A percentile compares a stretch with the other conserved stretches of the same genome.
phyloP scores from a whole-genome alignment of 2,797 vertebrate genomes.

The Miopithecus talapoin region DNA sequence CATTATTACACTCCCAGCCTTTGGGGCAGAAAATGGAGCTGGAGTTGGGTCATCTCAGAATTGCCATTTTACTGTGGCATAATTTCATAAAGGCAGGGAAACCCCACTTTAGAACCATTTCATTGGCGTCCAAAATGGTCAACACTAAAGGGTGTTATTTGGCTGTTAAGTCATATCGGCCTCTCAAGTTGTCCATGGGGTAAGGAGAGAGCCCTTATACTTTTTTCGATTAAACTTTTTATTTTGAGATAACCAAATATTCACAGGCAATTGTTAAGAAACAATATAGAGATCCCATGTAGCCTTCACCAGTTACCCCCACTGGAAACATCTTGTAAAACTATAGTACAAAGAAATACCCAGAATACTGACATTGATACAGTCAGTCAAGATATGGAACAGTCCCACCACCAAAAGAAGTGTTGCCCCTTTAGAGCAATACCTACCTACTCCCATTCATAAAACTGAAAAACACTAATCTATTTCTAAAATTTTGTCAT shows the following conservation, averaged over 20 bases:
- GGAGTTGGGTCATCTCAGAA: background rate
- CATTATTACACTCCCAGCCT: background rate
- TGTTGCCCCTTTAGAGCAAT: background rate
- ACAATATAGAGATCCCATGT: background rate
- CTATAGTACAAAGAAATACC: background rate
- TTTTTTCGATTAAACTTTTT: background rate
- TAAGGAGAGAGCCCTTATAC: background rate
- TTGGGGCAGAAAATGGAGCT: background rate
- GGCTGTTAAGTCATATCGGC: background rate
- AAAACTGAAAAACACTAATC: background rate
- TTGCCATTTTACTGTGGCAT: background rate
- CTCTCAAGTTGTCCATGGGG: background rate
- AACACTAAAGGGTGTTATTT: background rate
- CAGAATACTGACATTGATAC: background rate
- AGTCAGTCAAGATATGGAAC: background rate
- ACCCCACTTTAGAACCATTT: background rate
- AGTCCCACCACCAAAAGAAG: background rate
- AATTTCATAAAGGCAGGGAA: background rate
- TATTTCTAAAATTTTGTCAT: background rate
- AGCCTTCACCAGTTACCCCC: background rate
- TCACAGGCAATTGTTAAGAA: background rate
- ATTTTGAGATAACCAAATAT: background rate
- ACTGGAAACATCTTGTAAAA: background rate
- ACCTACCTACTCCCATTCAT: rapidly evolving
- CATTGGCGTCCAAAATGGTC: background rate